Percentiles rank a stretch among this genome's conserved stretches.
phyloP scores from a whole-genome alignment of 2,797 vertebrate genomes.

The Lacerta bilineata region DNA sequence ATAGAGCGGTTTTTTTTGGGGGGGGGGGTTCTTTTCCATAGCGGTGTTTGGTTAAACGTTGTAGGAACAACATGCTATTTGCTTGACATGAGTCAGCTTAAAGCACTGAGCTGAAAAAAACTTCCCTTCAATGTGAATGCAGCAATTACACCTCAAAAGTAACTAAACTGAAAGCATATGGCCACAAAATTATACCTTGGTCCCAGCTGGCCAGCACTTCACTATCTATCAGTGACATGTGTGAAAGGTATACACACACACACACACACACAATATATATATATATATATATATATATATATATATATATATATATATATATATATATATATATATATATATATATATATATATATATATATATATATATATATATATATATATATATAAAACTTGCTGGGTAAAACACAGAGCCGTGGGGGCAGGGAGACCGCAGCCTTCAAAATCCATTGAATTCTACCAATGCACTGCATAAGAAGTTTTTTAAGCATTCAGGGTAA shows the following conservation, averaged over 20 bases:
- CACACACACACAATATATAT: no score
- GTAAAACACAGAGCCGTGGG: not conserved
- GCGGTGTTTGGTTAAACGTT: not conserved
- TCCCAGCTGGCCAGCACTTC: not conserved
- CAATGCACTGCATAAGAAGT: not conserved
- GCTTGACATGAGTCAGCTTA: slow-evolving; percentile 3
- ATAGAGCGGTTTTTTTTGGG: not conserved
- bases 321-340: not conserved
- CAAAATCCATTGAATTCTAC: not conserved
- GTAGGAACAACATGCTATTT: slow-evolving; percentile 24
- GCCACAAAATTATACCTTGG: slow-evolving; percentile 19
- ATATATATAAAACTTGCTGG: not conserved
- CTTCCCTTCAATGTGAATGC: not conserved
- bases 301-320: not conserved
- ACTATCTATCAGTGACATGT: not conserved
- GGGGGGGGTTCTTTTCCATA: not conserved
- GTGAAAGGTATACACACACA: not conserved
- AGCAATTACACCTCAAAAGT: slow-evolving; percentile 19
- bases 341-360: no score
- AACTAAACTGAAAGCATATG: not conserved
- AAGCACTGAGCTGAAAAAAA: not conserved
- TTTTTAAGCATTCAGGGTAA: not conserved
- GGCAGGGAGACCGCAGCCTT: not conserved
- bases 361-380: not conserved
- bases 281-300: no score